phyloP scores from a whole-genome alignment of 2,113 vertebrate genomes.

The Oxyura jamaicensis region DNA sequence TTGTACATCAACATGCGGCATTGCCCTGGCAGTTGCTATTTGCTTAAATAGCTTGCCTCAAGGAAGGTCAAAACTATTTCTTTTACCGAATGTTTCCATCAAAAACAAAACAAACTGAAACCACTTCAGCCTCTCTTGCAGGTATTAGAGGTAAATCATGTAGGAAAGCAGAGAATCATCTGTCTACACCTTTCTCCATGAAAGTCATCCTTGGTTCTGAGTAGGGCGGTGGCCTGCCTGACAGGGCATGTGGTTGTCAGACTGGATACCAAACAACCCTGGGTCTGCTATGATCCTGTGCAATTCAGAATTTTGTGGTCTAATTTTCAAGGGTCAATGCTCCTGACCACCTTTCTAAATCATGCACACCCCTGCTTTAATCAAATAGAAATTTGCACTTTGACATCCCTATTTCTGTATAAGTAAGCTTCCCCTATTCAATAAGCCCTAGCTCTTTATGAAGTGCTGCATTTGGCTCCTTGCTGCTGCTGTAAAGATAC shows the following conservation, averaged over 20 bases:
- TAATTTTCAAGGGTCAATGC: background rate
- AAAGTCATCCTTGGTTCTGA: background rate
- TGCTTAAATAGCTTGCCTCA: background rate
- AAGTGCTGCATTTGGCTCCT: constrained; percentile 35
- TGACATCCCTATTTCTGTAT: background rate
- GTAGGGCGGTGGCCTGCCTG: background rate
- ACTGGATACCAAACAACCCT: background rate
- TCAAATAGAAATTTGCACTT: constrained; percentile 27
- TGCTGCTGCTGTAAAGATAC: background rate
- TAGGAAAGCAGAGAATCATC: background rate
- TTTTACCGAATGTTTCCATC: background rate
- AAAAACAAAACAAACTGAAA: background rate
- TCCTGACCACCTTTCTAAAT: background rate
- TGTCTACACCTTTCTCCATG: background rate
- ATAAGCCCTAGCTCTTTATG: background rate
- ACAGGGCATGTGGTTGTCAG: background rate
- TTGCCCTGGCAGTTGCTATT: background rate
- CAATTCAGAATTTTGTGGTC: background rate
- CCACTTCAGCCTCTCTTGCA: background rate
- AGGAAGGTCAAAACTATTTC: background rate
- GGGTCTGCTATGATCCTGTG: background rate
- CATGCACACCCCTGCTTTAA: background rate
- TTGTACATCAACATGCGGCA: background rate
- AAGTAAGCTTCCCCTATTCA: background rate
- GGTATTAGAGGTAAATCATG: background rate